A percentile compares a stretch with the other conserved stretches of the same genome.
phyloP scores from a whole-genome alignment of 2,888 invertebrate species.

The Cyclophora albipunctata region DNA sequence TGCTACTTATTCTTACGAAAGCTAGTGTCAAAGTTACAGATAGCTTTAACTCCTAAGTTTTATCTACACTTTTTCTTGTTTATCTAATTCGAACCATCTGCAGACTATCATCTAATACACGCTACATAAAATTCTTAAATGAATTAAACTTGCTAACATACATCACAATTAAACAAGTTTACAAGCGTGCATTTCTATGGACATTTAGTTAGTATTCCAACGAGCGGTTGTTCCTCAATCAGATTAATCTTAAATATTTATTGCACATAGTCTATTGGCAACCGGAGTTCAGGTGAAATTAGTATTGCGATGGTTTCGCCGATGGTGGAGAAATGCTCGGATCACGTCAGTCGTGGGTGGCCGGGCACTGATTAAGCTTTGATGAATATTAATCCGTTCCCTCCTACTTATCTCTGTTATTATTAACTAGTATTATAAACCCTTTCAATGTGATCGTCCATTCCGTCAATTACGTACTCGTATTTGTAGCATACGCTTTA shows the following conservation, averaged over 20 bases:
- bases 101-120: no score
- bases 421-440: conserved; percentile 1
- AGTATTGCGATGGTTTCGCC: conserved; percentile 67
- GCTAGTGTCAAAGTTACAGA: no score
- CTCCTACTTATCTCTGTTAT: conserved; percentile 9
- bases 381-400: conserved; percentile 61
- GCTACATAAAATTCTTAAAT: background rate
- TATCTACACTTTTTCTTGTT: no score
- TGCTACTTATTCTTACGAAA: no score
- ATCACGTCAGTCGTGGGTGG: conserved; percentile 62
- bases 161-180: conserved; percentile 31
- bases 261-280: conserved; percentile 66
- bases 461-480: no score
- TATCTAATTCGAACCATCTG: no score
- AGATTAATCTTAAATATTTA: conserved; percentile 75
- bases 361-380: conserved; percentile 58
- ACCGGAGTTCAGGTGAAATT: conserved; percentile 57
- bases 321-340: conserved; percentile 66
- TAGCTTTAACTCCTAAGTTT: no score
- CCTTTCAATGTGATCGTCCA: no score
- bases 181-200: conserved; percentile 22
- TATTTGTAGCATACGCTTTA: no score
- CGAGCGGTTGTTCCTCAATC: conserved; percentile 54
- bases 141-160: conserved; percentile 23
- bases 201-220: conserved; percentile 60